Conservation (phyloP, 2,113 vertebrate species). For the Psittacus erithacus region DNA sequence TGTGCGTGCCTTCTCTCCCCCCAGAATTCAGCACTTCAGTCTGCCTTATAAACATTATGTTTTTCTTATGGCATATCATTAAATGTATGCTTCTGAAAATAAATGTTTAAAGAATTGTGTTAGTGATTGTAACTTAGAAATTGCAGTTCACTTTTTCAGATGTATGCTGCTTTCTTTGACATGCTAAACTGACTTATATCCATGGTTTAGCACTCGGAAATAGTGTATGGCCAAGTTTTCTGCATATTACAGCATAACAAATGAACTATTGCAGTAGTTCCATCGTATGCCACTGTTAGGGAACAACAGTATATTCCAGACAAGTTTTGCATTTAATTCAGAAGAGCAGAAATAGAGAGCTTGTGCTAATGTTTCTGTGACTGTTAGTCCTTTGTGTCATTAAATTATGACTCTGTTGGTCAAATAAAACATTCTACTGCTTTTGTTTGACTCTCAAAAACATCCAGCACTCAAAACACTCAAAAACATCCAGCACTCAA, state of each 20-base stretch:
- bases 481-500: background rate
- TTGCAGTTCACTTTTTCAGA: background rate
- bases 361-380: background rate
- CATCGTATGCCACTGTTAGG: background rate
- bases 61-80: background rate
- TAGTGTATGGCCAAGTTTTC: background rate
- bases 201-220: background rate
- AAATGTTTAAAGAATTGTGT: background rate
- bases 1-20: fast-evolving
- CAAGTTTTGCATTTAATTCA: background rate
- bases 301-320: background rate
- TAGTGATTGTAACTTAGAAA: background rate
- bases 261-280: background rate
- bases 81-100: background rate
- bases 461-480: background rate
- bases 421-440: background rate
- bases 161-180: background rate
- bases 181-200: background rate
- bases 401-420: background rate
- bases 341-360: background rate
- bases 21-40: background rate
- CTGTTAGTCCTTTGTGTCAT: background rate
- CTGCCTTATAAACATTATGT: fast-evolving
- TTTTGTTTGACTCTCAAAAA: background rate
- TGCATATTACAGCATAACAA: background rate